phyloP scores from a whole-genome alignment of 2,113 vertebrate species.

The Galeopterus variegatus region DNA sequence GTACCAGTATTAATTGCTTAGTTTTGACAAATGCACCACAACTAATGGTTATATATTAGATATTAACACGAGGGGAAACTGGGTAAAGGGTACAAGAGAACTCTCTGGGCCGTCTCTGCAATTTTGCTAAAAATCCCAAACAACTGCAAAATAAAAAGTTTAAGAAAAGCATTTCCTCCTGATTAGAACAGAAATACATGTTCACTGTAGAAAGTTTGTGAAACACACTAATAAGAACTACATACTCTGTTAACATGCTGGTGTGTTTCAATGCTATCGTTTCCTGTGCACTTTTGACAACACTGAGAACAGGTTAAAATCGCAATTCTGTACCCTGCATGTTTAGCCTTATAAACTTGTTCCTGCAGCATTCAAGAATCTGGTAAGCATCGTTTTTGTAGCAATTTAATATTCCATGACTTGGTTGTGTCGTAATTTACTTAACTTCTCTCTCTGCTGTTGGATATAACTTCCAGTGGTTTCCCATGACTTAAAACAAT shows the following conservation, averaged over 20 bases:
- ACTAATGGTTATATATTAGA: not conserved
- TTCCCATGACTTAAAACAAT: not conserved
- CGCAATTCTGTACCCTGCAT: not conserved
- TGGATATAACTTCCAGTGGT: no score
- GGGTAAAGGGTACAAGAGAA: not conserved
- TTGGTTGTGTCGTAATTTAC: not conserved
- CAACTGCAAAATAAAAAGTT: not conserved
- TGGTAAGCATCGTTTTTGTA: not conserved
- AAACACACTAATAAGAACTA: not conserved
- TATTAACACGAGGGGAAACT: not conserved
- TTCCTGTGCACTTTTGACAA: not conserved
- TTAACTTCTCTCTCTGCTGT: not conserved
- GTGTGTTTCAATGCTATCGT: not conserved
- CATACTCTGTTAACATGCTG: not conserved
- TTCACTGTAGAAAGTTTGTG: not conserved
- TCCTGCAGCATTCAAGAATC: not conserved
- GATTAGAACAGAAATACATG: not conserved
- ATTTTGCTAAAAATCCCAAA: not conserved
- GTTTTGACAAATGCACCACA: not conserved
- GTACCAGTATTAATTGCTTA: not conserved
- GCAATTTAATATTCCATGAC: not conserved
- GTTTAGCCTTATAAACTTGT: not conserved
- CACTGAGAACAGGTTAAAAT: not conserved
- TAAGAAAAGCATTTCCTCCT: slow-evolving; percentile 39
- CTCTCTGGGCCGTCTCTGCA: not conserved